Conservation (phyloP, 2,888 invertebrate species). For the Biston stratarius region DNA sequence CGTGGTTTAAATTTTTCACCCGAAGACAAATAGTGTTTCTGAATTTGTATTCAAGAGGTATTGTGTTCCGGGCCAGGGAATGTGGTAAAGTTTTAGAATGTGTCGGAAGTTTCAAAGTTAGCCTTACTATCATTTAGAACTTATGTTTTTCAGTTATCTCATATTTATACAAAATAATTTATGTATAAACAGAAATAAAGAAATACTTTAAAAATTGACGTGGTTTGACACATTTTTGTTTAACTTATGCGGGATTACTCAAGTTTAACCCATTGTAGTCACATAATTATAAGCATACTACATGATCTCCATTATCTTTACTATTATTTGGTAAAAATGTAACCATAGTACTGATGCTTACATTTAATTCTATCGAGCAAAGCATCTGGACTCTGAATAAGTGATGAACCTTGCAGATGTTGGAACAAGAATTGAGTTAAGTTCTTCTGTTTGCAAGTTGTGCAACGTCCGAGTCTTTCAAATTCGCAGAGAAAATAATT, state of each 20-base stretch:
- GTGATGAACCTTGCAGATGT: slow-evolving; percentile 54
- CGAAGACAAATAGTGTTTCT: slow-evolving; percentile 31
- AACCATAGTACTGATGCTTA: no score
- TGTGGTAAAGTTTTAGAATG: not conserved
- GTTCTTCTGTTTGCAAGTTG: not conserved
- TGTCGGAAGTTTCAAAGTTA: not conserved
- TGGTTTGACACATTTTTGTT: no score
- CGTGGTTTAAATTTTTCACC: slow-evolving; percentile 21
- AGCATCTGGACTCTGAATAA: slow-evolving; percentile 15
- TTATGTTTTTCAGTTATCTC: no score
- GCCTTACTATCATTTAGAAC: not conserved
- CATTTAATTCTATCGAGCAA: slow-evolving; percentile 7
- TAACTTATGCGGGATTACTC: no score
- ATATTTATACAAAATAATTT: no score
- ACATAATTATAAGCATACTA: no score
- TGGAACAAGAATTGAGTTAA: slow-evolving; percentile 6
- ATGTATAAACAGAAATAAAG: no score
- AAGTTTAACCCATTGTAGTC: no score
- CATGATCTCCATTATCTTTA: no score
- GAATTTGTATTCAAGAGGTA: slow-evolving; percentile 20
- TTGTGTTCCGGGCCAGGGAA: not conserved
- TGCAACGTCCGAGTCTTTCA: not conserved
- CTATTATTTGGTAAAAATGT: no score
- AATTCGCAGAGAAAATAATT: not conserved
- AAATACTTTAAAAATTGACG: no score